Conservation (phyloP, 2,797 vertebrate species). For the Lutjanus argentimaculatus region DNA sequence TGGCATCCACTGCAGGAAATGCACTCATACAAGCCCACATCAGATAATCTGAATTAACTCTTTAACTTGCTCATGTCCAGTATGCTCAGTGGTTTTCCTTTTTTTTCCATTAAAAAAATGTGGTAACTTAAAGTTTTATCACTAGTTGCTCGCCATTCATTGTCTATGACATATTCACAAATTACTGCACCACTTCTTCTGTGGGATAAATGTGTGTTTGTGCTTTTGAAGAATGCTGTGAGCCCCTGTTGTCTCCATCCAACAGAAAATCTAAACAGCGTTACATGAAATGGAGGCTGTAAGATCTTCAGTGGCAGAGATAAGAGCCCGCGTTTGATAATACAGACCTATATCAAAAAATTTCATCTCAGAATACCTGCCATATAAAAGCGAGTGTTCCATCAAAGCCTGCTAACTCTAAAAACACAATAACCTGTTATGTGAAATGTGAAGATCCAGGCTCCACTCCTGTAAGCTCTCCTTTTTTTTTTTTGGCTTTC, state of each 20-base stretch:
- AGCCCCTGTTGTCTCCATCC: background rate
- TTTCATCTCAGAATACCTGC: conserved; percentile 42
- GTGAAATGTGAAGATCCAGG: conserved; percentile 40
- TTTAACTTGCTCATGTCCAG: too few relatives aligned
- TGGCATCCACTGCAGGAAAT: too few relatives aligned
- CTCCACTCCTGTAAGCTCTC: conserved; percentile 12
- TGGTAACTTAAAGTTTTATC: background rate
- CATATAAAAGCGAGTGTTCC: conserved; percentile 43
- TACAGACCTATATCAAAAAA: conserved; percentile 39
- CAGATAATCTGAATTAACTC: too few relatives aligned
- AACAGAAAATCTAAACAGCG: conserved; percentile 22
- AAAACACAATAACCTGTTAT: conserved; percentile 55
- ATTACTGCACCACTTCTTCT: background rate
- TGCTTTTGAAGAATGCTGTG: background rate
- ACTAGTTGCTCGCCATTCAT: background rate
- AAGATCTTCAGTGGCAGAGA: conserved; percentile 40
- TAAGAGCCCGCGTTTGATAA: conserved; percentile 36
- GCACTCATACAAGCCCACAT: background rate
- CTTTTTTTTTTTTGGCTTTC: background rate
- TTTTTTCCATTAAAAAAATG: background rate
- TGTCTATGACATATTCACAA: background rate
- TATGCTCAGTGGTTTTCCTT: background rate
- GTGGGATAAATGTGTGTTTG: background rate
- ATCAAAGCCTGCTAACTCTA: conserved; percentile 39
- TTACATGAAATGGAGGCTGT: conserved; percentile 1